Evolutionary conservation across 2,888 invertebrate species (phyloP).

Genomic region (Parelbella ahira): DNA sequence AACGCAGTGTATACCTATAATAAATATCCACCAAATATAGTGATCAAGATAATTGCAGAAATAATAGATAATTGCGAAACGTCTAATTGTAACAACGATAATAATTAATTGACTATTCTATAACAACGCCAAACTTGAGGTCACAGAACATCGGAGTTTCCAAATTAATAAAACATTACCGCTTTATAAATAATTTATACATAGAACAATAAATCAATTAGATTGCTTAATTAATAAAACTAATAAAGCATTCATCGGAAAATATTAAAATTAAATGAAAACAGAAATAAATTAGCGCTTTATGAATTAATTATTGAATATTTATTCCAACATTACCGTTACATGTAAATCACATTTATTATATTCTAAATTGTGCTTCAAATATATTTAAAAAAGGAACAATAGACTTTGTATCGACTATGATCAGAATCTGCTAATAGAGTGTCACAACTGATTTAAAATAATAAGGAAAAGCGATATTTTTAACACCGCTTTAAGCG

Average conservation of each 20-base stretch:
- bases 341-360: not conserved
- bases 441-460: too few species aligned
- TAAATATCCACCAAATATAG: slow-evolving; percentile 1
- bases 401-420: too few species aligned
- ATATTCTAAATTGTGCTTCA: too few species aligned
- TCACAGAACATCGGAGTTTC: slow-evolving; percentile 21
- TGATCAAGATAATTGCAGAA: not conserved
- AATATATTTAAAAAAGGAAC: too few species aligned
- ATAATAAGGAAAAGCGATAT: too few species aligned
- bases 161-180: slow-evolving; percentile 25
- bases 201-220: slow-evolving; percentile 19
- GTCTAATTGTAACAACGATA: slow-evolving; percentile 13
- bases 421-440: too few species aligned
- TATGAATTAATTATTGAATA: too few species aligned
- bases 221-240: not conserved
- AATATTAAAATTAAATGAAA: too few species aligned
- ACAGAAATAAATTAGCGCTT: too few species aligned
- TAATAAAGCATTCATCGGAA: too few species aligned
- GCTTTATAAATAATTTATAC: slow-evolving; percentile 6
- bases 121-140: slow-evolving; percentile 26
- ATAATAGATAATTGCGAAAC: slow-evolving; percentile 18
- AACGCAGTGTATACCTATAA: too few species aligned
- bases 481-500: too few species aligned
- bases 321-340: not conserved
- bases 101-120: slow-evolving; percentile 7